Conservation (phyloP, 2,888 invertebrate species). For the Entomobrya multifasciata region DNA sequence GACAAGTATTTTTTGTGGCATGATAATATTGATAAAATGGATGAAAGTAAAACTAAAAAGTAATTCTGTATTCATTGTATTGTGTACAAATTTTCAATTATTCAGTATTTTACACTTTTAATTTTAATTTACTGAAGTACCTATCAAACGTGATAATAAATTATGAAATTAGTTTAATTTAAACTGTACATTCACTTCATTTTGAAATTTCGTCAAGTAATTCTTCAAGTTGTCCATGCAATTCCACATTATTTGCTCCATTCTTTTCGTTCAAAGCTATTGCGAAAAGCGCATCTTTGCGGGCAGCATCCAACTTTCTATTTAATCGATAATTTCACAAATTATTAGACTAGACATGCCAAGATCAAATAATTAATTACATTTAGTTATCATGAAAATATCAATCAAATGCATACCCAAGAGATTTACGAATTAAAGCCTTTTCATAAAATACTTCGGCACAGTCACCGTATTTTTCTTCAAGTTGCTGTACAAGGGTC, state of each 20-base stretch:
- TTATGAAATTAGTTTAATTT: too few relatives aligned
- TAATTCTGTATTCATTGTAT: too few relatives aligned
- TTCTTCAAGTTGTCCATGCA: slow-evolving; percentile 47
- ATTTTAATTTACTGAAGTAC: too few relatives aligned
- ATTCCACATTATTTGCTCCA: slow-evolving; percentile 36
- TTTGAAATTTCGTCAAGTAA: slow-evolving; percentile 55
- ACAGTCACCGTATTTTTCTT: slow-evolving; percentile 87
- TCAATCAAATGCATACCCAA: slow-evolving; percentile 44
- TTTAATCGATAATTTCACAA: neutral
- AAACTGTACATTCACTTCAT: too few relatives aligned
- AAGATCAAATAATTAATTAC: neutral
- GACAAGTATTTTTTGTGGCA: too few relatives aligned
- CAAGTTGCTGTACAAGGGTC: slow-evolving; percentile 92
- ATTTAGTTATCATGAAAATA: neutral
- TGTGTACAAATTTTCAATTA: too few relatives aligned
- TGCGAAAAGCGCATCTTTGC: slow-evolving; percentile 63
- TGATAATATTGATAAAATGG: too few relatives aligned
- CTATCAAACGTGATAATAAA: too few relatives aligned
- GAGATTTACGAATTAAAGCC: slow-evolving; percentile 34
- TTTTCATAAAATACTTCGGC: slow-evolving; percentile 53
- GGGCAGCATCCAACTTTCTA: slow-evolving; percentile 46
- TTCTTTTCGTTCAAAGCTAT: slow-evolving; percentile 64
- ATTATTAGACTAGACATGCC: neutral
- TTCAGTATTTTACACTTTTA: too few relatives aligned
- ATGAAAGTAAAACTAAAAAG: too few relatives aligned